Percentiles rank a stretch among this genome's conserved stretches.
Evolutionary conservation across 1,140 invertebrate genomes (phyloP).

Genomic region (Medauroidea extradentata): DNA sequence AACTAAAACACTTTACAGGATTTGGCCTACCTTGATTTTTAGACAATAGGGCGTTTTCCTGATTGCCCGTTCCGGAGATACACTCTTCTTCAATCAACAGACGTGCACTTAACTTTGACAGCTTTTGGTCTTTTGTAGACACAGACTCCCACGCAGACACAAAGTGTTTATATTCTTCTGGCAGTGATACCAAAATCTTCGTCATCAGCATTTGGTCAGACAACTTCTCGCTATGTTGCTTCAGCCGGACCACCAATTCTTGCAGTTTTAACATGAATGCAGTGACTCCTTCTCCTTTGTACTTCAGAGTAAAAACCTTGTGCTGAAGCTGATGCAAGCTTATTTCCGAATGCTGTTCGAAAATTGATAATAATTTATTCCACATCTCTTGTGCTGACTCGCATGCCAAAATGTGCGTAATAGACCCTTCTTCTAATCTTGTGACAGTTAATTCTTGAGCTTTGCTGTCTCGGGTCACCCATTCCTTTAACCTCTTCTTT

Average conservation of each 20-base stretch:
- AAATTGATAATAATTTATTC: slow-evolving; percentile 30
- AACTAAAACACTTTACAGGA: too few relatives aligned
- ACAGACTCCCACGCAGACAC: slow-evolving; percentile 38
- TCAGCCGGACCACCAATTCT: slow-evolving; percentile 30
- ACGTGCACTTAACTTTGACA: slow-evolving; percentile 28
- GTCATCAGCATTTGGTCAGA: slow-evolving; percentile 32
- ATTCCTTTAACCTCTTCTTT: slow-evolving; percentile 15
- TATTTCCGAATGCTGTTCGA: slow-evolving; percentile 32
- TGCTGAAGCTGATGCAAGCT: slow-evolving; percentile 29
- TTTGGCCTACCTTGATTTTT: too few relatives aligned
- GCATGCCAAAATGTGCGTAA: slow-evolving; percentile 31
- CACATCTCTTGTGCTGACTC: slow-evolving; percentile 33
- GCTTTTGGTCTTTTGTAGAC: slow-evolving; percentile 21
- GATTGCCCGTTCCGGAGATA: too few relatives aligned
- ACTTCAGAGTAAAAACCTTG: slow-evolving; percentile 29
- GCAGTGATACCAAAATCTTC: slow-evolving; percentile 35
- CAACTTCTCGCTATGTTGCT: slow-evolving; percentile 27
- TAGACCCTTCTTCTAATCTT: slow-evolving; percentile 21
- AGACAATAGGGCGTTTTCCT: too few relatives aligned
- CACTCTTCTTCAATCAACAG: slow-evolving; percentile 27
- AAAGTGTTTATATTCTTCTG: slow-evolving; percentile 32
- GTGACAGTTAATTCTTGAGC: slow-evolving; percentile 26
- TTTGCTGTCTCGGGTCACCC: slow-evolving; percentile 22
- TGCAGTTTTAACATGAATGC: slow-evolving; percentile 32
- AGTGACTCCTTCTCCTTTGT: slow-evolving; percentile 23